These are phyloP conservation scores for Athene cunicularia DNA, from an alignment of 2,113 vertebrate genomes.

Conservation along the genomic window DNA sequence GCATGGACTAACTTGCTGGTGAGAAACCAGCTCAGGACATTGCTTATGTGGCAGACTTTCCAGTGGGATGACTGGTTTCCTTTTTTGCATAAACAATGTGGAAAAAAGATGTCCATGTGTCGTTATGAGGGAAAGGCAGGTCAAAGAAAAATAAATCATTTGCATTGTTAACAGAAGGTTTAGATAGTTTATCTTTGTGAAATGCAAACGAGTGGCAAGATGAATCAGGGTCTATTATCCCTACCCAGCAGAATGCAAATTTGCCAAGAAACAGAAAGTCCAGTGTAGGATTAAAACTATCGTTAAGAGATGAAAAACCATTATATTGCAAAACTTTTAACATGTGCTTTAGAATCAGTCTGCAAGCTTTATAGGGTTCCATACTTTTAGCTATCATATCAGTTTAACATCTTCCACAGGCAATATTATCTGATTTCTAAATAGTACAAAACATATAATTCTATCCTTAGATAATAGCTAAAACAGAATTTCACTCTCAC, in stretches of 20 bases:
- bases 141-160: neutral
- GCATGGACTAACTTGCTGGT: neutral
- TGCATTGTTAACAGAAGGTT: neutral
- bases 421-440: neutral
- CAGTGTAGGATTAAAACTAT: neutral
- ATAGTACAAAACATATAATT: neutral
- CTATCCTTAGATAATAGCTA: neutral
- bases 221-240: neutral
- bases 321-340: neutral
- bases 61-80: neutral
- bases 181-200: neutral
- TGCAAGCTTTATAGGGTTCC: neutral
- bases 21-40: neutral
- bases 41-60: neutral
- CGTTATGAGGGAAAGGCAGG: neutral
- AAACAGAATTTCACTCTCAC: neutral
- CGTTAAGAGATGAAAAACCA: neutral
- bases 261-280: neutral
- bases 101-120: neutral
- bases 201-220: neutral
- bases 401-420: neutral
- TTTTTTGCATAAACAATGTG: neutral
- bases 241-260: constrained; percentile 2
- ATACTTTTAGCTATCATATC: neutral
- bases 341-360: neutral